These are phyloP conservation scores for Lates calcarifer DNA, from an alignment of 2,113 vertebrate genomes.

Conservation along the genomic window DNA sequence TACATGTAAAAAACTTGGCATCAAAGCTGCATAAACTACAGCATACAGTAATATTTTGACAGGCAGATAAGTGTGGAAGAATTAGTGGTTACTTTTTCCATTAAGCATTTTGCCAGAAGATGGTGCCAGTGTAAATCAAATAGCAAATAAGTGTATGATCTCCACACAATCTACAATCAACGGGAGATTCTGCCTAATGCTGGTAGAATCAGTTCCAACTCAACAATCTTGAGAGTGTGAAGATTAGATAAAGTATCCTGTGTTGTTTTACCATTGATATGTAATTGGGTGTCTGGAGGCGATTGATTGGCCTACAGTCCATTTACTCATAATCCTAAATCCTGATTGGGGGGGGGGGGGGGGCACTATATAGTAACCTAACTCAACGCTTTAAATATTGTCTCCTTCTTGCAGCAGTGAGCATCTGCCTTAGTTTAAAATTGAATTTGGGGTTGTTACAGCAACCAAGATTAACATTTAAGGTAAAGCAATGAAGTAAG, in stretches of 20 bases:
- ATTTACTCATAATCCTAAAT: background rate
- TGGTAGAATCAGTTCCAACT: background rate
- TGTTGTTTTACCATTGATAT: background rate
- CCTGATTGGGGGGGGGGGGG: background rate
- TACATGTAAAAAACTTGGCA: too few species aligned
- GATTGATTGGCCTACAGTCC: background rate
- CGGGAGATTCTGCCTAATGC: background rate
- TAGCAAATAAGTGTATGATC: background rate
- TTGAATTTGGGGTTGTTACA: background rate
- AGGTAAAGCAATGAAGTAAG: background rate
- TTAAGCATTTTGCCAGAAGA: conserved; percentile 36
- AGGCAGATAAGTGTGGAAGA: background rate
- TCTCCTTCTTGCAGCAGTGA: background rate
- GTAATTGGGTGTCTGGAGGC: background rate
- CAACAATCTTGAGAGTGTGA: background rate
- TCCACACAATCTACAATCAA: background rate
- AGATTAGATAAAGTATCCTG: background rate
- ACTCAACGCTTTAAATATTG: background rate
- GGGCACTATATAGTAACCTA: background rate
- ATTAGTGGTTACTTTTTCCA: background rate
- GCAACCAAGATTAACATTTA: background rate
- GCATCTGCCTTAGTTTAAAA: background rate
- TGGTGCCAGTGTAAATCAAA: conserved; percentile 36
- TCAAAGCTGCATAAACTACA: background rate
- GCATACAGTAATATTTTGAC: too few species aligned